These are phyloP conservation scores for Acrocephalus kingi DNA, from an alignment of 2,113 vertebrate species.

Conservation along the genomic window DNA sequence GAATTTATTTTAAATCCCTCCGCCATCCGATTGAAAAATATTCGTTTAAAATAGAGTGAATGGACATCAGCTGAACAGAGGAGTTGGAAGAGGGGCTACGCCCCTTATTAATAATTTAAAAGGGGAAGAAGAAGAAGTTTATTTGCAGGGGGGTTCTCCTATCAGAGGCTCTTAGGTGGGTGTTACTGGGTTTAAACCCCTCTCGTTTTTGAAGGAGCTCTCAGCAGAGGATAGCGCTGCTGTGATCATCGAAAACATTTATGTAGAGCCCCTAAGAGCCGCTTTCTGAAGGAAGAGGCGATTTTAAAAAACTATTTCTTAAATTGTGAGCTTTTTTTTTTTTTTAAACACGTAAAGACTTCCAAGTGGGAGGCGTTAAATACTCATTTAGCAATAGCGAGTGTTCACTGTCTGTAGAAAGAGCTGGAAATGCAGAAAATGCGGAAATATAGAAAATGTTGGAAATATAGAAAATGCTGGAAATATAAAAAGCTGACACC, in stretches of 20 bases:
- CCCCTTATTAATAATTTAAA: neutral
- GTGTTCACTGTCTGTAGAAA: neutral
- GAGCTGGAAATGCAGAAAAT: neutral
- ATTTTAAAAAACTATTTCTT: neutral
- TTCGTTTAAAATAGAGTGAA: neutral
- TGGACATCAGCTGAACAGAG: neutral
- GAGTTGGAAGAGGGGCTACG: accelerated
- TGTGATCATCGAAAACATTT: accelerated
- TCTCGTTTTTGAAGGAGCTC: neutral
- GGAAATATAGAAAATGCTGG: neutral
- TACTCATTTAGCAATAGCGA: neutral
- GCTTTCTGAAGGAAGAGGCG: neutral
- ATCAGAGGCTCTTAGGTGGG: neutral
- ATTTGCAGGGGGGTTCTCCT: neutral
- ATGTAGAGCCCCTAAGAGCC: accelerated
- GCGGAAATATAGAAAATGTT: neutral
- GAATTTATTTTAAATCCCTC: neutral
- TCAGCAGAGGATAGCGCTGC: accelerated
- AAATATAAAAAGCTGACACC: neutral
- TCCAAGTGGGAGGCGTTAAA: neutral
- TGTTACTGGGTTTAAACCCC: accelerated
- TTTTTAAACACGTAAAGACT: accelerated
- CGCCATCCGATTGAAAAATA: accelerated
- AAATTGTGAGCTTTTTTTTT: too few species aligned
- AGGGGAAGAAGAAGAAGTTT: neutral